Base-by-base conservation (phyloP, 2,113 vertebrate species). In the Coryphaenoides rupestris region DNA sequence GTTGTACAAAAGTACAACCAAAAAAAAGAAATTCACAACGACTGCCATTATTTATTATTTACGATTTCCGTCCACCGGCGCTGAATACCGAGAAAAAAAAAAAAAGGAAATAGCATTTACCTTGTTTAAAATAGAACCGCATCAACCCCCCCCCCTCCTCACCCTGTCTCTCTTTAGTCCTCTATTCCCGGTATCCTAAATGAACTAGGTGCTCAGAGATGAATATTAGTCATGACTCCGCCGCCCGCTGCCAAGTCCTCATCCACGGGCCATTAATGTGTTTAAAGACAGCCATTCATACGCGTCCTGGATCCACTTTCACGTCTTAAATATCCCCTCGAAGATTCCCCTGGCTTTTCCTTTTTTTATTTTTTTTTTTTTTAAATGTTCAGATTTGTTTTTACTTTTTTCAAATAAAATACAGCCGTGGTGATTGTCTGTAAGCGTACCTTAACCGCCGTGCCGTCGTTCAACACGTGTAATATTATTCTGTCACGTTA, bases 201-300 rank as follows among this genome's bases (percentile, higher is more conserved):
- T 83, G 78, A 80, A 88, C 79, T 76, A 72, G 76, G 68, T 80
- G 85, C 82, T 75, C 74, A 79, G 77, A 79, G 86, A 90, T 71
- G 80, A 81, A 89, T 84, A 89, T 90, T 89, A 90, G 87, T 90
- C 89, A 90, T 79, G 69, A 77, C 28, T 76, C 60, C 28, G 61
- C 45, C 28, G 28, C 5, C 28, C 24, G 45, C 74, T 89, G 88
- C 89, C 89, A 90, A 90, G 79, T 87, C 68, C 76, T 84, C 77
- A 80, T 83, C 79, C 77, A 80, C 80, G 80, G 77, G 76, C 80
- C 86, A 90, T 89, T 89, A 87, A 80, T 78, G 81, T 84, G 80
- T 85, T 86, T 88, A 85, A 90, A 88, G 80, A 87, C 81, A 75
- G 79, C 74, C 85, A 84, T 89, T 90, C 80, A 86, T 88, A 87